These are phyloP conservation scores for Cryptops parisi DNA, from an alignment of 2,888 invertebrate genomes.

Conservation along the genomic window DNA sequence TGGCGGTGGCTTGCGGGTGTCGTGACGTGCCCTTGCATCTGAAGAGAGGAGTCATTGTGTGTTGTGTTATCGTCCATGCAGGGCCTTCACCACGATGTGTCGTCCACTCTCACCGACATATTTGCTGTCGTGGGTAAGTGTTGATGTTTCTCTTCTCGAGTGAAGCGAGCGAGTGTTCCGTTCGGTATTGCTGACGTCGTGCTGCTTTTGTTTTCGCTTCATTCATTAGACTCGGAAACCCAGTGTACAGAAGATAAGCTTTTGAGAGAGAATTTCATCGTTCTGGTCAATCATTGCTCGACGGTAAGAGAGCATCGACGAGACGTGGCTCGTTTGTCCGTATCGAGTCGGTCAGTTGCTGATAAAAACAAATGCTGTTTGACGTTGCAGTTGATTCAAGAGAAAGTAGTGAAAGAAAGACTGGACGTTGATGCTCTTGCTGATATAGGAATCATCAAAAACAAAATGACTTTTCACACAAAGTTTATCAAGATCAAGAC, in stretches of 20 bases:
- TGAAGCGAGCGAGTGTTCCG: too few species aligned
- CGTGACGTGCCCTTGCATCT: too few species aligned
- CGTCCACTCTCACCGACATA: conserved; percentile 70
- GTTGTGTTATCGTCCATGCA: conserved; percentile 28
- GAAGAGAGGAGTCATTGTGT: not conserved
- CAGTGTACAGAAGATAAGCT: conserved; percentile 49
- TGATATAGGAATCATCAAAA: conserved; percentile 77
- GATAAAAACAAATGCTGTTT: too few species aligned
- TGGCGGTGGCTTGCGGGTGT: too few species aligned
- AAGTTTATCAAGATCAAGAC: conserved; percentile 97
- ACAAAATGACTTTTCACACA: conserved; percentile 67
- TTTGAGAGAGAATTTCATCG: conserved; percentile 48
- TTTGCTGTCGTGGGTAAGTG: conserved; percentile 54
- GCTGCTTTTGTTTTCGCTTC: not conserved
- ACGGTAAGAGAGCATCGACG: conserved; percentile 18
- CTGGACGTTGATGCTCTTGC: conserved; percentile 86
- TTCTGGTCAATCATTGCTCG: conserved; percentile 26
- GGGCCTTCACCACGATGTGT: conserved; percentile 60
- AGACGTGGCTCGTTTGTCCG: too few species aligned
- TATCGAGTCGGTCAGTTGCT: too few species aligned
- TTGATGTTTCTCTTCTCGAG: conserved; percentile 9
- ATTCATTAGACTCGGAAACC: conserved; percentile 56
- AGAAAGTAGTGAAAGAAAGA: conserved; percentile 76
- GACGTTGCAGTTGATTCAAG: conserved; percentile 35
- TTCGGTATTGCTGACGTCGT: not conserved